Evolutionary conservation across 2,797 vertebrate genomes (phyloP), one percentile per base, ranked within the genome.

Genomic region (Lepus oiostolus): DNA sequence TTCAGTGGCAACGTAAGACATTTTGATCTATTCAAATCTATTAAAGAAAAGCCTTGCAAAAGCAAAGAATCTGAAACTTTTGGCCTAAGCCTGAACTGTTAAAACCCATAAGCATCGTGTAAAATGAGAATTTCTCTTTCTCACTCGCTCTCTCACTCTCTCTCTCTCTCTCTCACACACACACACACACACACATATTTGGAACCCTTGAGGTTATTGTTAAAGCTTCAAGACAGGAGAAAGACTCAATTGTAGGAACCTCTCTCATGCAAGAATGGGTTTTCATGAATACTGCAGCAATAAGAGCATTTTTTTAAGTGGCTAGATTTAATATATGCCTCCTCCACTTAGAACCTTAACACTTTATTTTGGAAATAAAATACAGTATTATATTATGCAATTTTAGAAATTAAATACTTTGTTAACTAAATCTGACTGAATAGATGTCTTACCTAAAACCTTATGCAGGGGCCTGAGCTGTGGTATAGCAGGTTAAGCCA

Each of bases 21-120:
- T 93, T 95, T 71, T 93, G 75, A 96, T 93, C 84, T 91, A 88
- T 80, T 96, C 70, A 93, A 95, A 91, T 86, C 87, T 75, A 80
- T 89, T 86, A 86, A 84, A 90, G 63, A 88, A 82, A 79, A 80
- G 60, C 24, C n/a, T 95, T 93, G 68, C 9, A 63, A 90, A 96
- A 87, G 85, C 82, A 90, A 90, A 94, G 81, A 91, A 93, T 84
- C 71, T 83, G 47, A 83, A 87, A 91, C 50, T 90, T 95, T 86
- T 94, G 79, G 30, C 58, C 71, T 85, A 79, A 85, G 30, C 32
- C 42, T 79, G 3, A 50, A 85, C 28, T 68, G 24, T 54, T 85
- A 88, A 86, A 74, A 75, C 47, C 38, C 52, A 63, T 38, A 42
- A 5, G 7, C 38, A 47, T 92, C 85, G 62, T 93, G 50, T 82